Percentiles rank a stretch among this genome's conserved stretches.
These are phyloP conservation scores for Uloborus diversus DNA, from an alignment of 1,140 invertebrate genomes.

Conservation along the genomic window DNA sequence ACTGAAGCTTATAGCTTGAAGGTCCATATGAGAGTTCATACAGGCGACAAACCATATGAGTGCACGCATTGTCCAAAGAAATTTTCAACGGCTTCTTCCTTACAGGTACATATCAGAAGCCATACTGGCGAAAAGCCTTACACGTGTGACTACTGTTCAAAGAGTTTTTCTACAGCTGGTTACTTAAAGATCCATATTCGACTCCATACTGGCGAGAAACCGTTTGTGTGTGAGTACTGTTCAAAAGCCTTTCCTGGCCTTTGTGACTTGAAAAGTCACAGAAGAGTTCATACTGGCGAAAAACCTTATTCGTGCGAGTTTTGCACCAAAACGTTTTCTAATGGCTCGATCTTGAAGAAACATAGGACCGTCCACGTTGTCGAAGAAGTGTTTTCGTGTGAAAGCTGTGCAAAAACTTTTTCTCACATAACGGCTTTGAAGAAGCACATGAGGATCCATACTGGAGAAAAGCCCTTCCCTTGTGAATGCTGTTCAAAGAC, in stretches of 20 bases:
- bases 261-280: not conserved
- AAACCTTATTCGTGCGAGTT: not conserved
- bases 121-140: conserved; percentile 3
- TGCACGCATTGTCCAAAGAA: not conserved
- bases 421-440: no score
- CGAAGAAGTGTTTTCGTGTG: no score
- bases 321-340: not conserved
- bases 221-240: not conserved
- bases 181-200: not conserved
- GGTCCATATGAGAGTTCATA: not conserved
- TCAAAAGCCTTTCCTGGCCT: not conserved
- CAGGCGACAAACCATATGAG: not conserved
- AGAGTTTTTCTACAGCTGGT: not conserved
- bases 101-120: not conserved
- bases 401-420: no score
- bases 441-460: no score
- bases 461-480: no score
- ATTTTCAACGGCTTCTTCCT: not conserved
- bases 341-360: no score
- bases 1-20: not conserved
- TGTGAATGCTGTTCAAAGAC: no score
- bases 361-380: no score
- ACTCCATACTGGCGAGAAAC: not conserved
- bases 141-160: not conserved
- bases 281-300: not conserved